Base-by-base conservation (phyloP, 1,140 invertebrate genomes). In the Ruditapes philippinarum region DNA sequence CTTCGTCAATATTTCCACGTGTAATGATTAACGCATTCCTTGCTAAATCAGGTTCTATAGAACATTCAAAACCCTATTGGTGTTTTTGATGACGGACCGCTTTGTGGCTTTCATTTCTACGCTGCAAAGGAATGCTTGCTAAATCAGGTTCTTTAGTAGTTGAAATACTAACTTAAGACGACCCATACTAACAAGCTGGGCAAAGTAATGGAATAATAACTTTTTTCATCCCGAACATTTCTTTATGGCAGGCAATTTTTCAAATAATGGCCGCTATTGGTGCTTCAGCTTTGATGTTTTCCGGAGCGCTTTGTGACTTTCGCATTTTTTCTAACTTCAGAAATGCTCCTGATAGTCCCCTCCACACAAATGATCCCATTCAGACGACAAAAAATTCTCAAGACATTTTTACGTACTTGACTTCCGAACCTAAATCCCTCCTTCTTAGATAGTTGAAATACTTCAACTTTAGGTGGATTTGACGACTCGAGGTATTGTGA, bases 191-290 rank as follows among this genome's bases (percentile, higher is more conserved):
- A n/a, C n/a, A n/a, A n/a, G n/a, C n/a, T n/a, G n/a, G n/a, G n/a
- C n/a, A n/a, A n/a, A n/a, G n/a, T n/a, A n/a, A n/a, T n/a, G n/a
- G n/a, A n/a, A n/a, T n/a, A n/a, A n/a, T n/a, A n/a, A n/a, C n/a
- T n/a, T n/a, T n/a, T n/a, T n/a, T n/a, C n/a, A n/a, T n/a, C n/a
- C n/a, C n/a, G n/a, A n/a, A n/a, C n/a, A n/a, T n/a, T n/a, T n/a
- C n/a, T n/a, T n/a, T n/a, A n/a, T n/a, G n/a, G n/a, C n/a, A 93
- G 0, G n/a, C n/a, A n/a, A n/a, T 45, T 45, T 14, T 25, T 74
- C 83, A 74, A 93, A 93, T n/a, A n/a, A n/a, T n/a, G n/a, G 42
- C 92, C 93, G 88, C 93, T 92, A 19, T 92, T 92, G 93, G 31
- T 57, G 57, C 65, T 5, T 87, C 89, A 5, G 93, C n/a, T 62